Evolutionary conservation across 2,797 vertebrate species (phyloP).

Genomic region (Sebastes cheni): DNA sequence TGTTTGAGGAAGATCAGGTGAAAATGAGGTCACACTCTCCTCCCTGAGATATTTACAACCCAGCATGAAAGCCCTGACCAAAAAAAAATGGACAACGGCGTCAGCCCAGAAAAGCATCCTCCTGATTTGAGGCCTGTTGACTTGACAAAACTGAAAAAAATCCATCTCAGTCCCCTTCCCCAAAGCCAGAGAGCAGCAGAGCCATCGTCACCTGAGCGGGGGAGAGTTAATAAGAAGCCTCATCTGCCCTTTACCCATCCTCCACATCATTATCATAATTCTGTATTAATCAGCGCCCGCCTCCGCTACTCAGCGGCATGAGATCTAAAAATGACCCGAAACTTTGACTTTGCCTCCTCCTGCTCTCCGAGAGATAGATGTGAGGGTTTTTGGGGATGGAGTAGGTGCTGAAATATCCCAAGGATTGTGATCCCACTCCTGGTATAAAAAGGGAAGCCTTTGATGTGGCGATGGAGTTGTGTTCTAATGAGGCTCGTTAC

Average conservation of each 20-base stretch:
- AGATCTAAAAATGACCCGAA: conserved; percentile 74
- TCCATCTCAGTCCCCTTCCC: conserved; percentile 44
- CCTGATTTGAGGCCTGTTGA: conserved; percentile 65
- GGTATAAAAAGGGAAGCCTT: conserved; percentile 63
- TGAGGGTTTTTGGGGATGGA: conserved; percentile 37
- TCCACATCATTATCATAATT: conserved; percentile 78
- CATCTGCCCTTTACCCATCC: conserved; percentile 62
- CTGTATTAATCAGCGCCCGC: conserved; percentile 69
- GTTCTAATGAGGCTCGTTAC: conserved; percentile 74
- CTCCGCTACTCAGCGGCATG: conserved; percentile 42
- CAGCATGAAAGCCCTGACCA: conserved; percentile 46
- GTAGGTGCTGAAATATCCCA: conserved; percentile 59
- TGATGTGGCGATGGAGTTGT: conserved; percentile 65
- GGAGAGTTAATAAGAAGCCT: conserved; percentile 65
- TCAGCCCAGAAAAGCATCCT: conserved; percentile 33
- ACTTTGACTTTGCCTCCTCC: conserved; percentile 52
- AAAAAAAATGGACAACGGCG: conserved; percentile 38
- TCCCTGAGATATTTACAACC: conserved; percentile 73
- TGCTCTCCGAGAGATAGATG: conserved; percentile 49
- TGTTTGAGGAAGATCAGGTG: conserved; percentile 51
- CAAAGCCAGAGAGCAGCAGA: conserved; percentile 68
- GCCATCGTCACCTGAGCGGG: conserved; percentile 63
- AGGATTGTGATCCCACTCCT: conserved; percentile 62
- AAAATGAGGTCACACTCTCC: conserved; percentile 71
- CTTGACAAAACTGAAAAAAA: conserved; percentile 66